Percentiles rank a stretch among this genome's conserved stretches.
These are phyloP conservation scores for Molossus alvarezi DNA, from an alignment of 2,797 vertebrate genomes.

Conservation along the genomic window DNA sequence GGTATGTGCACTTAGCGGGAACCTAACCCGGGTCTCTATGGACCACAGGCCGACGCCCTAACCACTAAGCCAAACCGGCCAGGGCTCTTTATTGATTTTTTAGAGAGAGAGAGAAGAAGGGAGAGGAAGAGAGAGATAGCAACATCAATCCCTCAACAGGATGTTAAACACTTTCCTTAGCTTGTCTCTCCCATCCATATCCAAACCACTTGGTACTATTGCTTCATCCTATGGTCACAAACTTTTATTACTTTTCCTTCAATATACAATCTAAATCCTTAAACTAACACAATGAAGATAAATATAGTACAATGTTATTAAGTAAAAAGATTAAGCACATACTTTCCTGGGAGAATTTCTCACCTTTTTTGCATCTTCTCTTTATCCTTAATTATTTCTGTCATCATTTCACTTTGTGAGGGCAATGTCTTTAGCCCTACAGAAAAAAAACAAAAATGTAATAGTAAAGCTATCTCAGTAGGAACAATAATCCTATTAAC, in stretches of 20 bases:
- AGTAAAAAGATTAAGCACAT: not conserved
- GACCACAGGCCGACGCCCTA: too few species aligned
- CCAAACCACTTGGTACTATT: not conserved
- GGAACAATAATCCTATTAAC: slow-evolving; percentile 36
- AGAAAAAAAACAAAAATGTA: slow-evolving; percentile 64
- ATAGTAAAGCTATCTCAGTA: slow-evolving; percentile 13
- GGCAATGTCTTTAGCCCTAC: slow-evolving; percentile 91
- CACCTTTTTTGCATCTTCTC: slow-evolving; percentile 86
- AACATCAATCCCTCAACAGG: not conserved
- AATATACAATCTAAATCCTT: slow-evolving; percentile 42
- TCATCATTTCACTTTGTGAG: slow-evolving; percentile 88
- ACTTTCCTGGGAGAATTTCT: slow-evolving; percentile 65
- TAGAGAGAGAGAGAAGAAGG: too few species aligned
- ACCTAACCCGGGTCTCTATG: too few species aligned
- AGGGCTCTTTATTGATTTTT: too few species aligned
- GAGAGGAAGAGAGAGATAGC: too few species aligned
- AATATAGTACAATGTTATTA: slow-evolving; percentile 21
- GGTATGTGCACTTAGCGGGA: too few species aligned
- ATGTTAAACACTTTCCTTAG: not conserved
- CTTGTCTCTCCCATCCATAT: not conserved
- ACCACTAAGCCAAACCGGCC: too few species aligned
- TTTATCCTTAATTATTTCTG: slow-evolving; percentile 89
- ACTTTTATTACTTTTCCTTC: not conserved
- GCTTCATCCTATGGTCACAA: not conserved
- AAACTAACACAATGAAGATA: not conserved